These are phyloP conservation scores for Cyprinella venusta DNA, from an alignment of 2,797 vertebrate genomes.

Conservation along the genomic window DNA sequence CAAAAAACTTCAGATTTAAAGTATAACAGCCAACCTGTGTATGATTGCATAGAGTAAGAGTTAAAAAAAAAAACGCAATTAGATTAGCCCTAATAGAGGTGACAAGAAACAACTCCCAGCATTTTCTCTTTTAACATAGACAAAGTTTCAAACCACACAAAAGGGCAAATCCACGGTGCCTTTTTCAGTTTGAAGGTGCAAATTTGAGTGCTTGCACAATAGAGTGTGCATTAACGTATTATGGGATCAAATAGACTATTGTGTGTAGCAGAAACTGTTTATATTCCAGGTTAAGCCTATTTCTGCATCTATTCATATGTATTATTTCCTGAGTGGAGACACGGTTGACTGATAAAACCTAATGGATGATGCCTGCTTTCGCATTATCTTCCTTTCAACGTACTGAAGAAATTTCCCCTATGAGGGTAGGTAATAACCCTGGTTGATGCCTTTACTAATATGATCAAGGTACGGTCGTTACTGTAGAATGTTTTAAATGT, in stretches of 20 bases:
- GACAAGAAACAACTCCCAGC: constrained; percentile 21
- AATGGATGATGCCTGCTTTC: neutral
- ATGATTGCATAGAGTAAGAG: neutral
- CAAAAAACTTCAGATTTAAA: neutral
- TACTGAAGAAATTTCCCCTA: neutral
- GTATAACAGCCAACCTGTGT: neutral
- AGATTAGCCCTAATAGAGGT: neutral
- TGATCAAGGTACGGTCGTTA: too few relatives aligned
- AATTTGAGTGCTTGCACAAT: constrained; percentile 6
- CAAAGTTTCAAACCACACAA: constrained; percentile 11
- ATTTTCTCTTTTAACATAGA: constrained; percentile 8
- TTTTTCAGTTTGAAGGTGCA: constrained; percentile 4
- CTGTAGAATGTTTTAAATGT: neutral
- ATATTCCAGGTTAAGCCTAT: neutral
- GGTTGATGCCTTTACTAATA: neutral
- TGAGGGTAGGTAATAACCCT: neutral
- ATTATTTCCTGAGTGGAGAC: neutral
- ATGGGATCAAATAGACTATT: neutral
- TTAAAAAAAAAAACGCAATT: too few relatives aligned
- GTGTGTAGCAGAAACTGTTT: neutral
- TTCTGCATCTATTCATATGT: constrained; percentile 4
- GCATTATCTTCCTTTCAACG: neutral
- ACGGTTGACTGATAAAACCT: neutral
- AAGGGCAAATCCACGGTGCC: neutral
- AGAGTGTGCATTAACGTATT: neutral